Evolutionary conservation across 2,113 vertebrate genomes (phyloP).

Genomic region (Hippocampus abdominalis): DNA sequence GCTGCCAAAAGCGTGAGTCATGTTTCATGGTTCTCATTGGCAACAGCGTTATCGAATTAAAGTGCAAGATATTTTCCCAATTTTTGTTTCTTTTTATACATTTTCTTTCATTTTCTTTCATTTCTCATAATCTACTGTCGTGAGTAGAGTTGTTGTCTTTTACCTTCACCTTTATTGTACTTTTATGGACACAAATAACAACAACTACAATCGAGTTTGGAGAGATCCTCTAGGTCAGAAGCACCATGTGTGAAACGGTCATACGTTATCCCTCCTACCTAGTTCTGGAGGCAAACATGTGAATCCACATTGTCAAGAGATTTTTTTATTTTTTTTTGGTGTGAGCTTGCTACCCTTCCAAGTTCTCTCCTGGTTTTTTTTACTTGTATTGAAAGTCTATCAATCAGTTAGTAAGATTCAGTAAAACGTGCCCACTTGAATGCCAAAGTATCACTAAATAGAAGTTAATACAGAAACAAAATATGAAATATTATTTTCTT

Average conservation of each 20-base stretch:
- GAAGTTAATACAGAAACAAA: neutral
- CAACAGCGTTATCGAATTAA: conserved; percentile 3
- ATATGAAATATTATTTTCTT: neutral
- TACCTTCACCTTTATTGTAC: conserved; percentile 8
- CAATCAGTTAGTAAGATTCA: too few species aligned
- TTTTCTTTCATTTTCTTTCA: neutral
- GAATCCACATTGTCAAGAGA: neutral
- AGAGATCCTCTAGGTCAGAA: conserved; percentile 7
- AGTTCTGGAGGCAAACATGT: neutral
- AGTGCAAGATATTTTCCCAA: neutral
- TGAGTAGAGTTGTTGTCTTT: neutral
- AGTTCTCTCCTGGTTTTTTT: neutral
- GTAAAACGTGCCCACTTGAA: neutral
- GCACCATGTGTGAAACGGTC: neutral
- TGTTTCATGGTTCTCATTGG: conserved; percentile 14
- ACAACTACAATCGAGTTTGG: neutral
- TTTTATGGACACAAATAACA: conserved; percentile 4
- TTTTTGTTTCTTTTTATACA: neutral
- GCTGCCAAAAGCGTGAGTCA: conserved; percentile 12
- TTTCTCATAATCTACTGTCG: neutral
- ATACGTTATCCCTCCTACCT: neutral
- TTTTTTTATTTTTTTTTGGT: too few species aligned
- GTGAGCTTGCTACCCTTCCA: neutral
- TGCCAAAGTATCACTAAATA: neutral
- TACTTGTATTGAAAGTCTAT: neutral